Conservation (phyloP, 2,113 vertebrate species). For the Saccopteryx leptura region DNA sequence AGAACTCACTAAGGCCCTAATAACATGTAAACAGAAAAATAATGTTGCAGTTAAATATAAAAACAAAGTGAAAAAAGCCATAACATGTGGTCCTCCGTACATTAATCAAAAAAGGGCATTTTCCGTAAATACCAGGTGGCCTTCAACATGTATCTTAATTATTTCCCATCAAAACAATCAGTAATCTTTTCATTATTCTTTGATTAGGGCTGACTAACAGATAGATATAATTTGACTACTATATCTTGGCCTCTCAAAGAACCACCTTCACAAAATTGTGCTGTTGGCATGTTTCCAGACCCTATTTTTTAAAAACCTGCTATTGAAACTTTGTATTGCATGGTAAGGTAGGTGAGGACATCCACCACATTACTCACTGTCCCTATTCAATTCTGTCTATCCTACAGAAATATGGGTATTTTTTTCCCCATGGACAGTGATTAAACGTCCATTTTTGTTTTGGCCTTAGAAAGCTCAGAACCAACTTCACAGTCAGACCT, state of each 20-base stretch:
- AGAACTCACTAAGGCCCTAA: background rate
- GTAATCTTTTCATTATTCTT: conserved; percentile 33
- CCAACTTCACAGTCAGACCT: background rate
- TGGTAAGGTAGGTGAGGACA: background rate
- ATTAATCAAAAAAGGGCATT: conserved; percentile 45
- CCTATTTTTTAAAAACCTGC: background rate
- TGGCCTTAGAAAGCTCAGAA: background rate
- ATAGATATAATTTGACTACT: background rate
- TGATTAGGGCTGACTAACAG: background rate
- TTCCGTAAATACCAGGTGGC: background rate
- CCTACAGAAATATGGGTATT: background rate
- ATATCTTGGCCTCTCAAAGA: background rate
- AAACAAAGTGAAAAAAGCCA: background rate
- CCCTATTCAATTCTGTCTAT: background rate
- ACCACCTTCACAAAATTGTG: background rate
- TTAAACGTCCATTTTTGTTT: background rate
- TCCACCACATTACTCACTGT: background rate
- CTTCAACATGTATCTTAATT: background rate
- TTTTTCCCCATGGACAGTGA: background rate
- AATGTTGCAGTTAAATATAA: background rate
- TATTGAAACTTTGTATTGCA: background rate
- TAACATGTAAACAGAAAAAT: background rate
- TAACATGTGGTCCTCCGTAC: background rate
- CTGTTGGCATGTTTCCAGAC: background rate
- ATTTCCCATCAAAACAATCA: background rate